Conservation (phyloP, 2,113 vertebrate genomes). For the Cynoglossus semilaevis region DNA sequence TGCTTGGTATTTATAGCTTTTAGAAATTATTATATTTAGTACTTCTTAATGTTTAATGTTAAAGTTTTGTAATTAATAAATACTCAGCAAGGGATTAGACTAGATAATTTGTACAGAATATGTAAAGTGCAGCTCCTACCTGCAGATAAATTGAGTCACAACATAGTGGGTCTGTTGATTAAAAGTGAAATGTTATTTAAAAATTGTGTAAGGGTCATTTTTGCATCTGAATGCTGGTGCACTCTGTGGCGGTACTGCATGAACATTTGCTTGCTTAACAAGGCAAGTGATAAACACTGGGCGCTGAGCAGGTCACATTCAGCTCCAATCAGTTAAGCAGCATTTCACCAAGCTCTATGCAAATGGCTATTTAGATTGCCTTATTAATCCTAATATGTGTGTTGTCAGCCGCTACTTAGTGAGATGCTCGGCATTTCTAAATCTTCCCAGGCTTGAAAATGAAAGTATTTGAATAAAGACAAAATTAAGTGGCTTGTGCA, state of each 20-base stretch:
- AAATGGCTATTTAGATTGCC: slow-evolving; percentile 49
- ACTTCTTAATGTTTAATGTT: too few relatives aligned
- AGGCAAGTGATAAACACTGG: slow-evolving; percentile 54
- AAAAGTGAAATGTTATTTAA: slow-evolving; percentile 26
- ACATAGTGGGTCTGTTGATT: slow-evolving; percentile 1
- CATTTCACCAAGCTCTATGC: slow-evolving; percentile 43
- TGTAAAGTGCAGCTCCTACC: too few relatives aligned
- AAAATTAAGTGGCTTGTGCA: slow-evolving; percentile 28
- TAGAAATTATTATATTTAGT: too few relatives aligned
- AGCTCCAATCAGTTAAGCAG: slow-evolving; percentile 41
- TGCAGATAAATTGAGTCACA: too few relatives aligned
- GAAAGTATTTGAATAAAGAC: slow-evolving; percentile 29
- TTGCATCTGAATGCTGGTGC: slow-evolving; percentile 14
- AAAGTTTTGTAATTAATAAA: too few relatives aligned
- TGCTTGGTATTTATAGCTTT: too few relatives aligned
- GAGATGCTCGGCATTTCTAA: slow-evolving; percentile 41
- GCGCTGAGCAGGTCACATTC: slow-evolving; percentile 44
- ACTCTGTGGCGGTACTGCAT: slow-evolving; percentile 4
- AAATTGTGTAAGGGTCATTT: slow-evolving; percentile 24
- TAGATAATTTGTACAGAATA: too few relatives aligned
- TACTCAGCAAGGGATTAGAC: too few relatives aligned
- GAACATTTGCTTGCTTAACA: slow-evolving; percentile 42
- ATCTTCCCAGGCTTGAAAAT: slow-evolving; percentile 42
- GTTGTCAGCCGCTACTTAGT: slow-evolving; percentile 43
- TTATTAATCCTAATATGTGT: slow-evolving; percentile 63